These are phyloP conservation scores for Orius insidiosus DNA, from an alignment of 1,140 invertebrate genomes.

Conservation along the genomic window DNA sequence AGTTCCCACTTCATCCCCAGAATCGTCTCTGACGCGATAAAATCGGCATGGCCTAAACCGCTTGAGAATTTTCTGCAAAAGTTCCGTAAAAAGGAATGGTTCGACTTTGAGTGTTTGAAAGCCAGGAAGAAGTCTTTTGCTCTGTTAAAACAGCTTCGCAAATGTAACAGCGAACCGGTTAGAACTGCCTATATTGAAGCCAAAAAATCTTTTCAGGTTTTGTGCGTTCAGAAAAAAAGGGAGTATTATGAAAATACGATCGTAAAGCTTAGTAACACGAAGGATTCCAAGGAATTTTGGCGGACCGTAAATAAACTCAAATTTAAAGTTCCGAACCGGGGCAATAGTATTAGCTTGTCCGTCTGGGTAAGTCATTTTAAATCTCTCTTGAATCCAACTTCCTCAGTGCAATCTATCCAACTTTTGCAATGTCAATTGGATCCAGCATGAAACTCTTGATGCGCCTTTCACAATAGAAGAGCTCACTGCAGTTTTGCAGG, in stretches of 20 bases:
- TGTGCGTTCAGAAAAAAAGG: not conserved
- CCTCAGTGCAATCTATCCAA: not conserved
- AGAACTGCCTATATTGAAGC: not conserved
- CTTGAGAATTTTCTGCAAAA: not conserved
- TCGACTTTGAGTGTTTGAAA: constrained; percentile 7
- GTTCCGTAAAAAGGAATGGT: not conserved
- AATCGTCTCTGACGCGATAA: not conserved
- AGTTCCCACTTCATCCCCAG: no score
- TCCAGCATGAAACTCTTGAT: not conserved
- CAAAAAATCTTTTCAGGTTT: not conserved
- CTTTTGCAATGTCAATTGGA: not conserved
- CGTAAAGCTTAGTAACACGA: not conserved
- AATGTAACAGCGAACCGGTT: not conserved
- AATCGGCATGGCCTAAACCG: not conserved
- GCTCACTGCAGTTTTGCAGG: not conserved
- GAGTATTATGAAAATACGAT: not conserved
- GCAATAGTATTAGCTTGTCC: not conserved
- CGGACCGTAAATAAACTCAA: not conserved
- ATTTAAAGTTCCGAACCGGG: not conserved
- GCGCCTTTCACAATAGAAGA: not conserved
- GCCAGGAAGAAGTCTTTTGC: constrained; percentile 1
- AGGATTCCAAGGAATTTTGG: constrained; percentile 1
- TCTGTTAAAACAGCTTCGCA: not conserved
- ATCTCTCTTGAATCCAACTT: constrained; percentile 3
- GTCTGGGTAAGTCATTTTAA: not conserved